These are phyloP conservation scores for Geotrupes spiniger DNA, from an alignment of 2,888 invertebrate genomes.

Conservation along the genomic window DNA sequence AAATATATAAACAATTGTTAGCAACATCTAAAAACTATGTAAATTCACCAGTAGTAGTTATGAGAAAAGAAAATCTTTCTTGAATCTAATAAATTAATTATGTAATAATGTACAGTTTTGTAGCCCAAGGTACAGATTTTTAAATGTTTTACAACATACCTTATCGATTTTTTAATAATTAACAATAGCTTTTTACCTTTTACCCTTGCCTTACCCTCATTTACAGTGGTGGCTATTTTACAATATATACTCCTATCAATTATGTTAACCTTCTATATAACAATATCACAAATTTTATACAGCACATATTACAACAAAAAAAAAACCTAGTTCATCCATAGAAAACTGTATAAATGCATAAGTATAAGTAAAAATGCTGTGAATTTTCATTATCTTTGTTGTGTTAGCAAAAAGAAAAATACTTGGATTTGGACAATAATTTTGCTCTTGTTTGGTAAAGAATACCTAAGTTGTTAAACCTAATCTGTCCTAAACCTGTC, in stretches of 20 bases:
- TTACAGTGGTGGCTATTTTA: conserved; percentile 38
- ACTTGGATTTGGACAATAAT: background rate
- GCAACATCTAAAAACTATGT: conserved; percentile 36
- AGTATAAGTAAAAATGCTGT: too few relatives aligned
- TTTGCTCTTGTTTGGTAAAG: too few relatives aligned
- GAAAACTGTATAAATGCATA: too few relatives aligned
- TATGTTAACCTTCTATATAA: conserved; percentile 39
- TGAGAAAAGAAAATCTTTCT: conserved; percentile 31
- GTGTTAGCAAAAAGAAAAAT: background rate
- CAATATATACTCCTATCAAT: conserved; percentile 32
- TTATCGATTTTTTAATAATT: conserved; percentile 36
- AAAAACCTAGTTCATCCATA: too few relatives aligned
- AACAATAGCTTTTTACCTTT: conserved; percentile 39
- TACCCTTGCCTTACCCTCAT: conserved; percentile 40
- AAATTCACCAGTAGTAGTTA: conserved; percentile 36
- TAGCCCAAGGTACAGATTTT: conserved; percentile 38
- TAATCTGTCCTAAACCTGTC: too few relatives aligned
- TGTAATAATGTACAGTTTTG: conserved; percentile 37
- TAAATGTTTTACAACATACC: conserved; percentile 32
- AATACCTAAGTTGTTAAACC: too few relatives aligned
- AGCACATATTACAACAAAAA: too few relatives aligned
- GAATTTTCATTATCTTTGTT: too few relatives aligned
- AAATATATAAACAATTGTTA: conserved; percentile 39
- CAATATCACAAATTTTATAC: too few relatives aligned
- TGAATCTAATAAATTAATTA: conserved; percentile 34